Evolutionary conservation across 1,140 invertebrate genomes (phyloP), one percentile per base, ranked within the genome.

Genomic region (Euwallacea similis): DNA sequence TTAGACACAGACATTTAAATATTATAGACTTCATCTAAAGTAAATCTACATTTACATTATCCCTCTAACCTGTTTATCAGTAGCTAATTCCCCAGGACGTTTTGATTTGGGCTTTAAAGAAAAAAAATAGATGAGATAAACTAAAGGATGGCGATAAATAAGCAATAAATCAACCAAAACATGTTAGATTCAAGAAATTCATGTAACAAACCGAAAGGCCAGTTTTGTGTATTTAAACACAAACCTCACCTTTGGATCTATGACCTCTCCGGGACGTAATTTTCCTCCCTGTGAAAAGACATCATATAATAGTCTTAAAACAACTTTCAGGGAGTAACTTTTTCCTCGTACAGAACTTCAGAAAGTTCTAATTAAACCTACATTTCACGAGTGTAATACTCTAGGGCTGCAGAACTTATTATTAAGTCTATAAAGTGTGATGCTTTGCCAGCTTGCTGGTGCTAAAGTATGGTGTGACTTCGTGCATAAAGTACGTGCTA

Each of bases 201-300:
- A 77, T 76, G 71, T 71, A 61, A 47, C 60, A 74, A 66, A 66
- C 71, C 71, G 72, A 75, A 73, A 81, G 82, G 85, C 85, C 86
- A 85, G 85, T 83, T 87, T 86, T 86, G 85, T 87, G 86, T 86
- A 83, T 83, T 81, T 66, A 21, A 84, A 86, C 86, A 86, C 86
- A 87, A 87, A 86, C 85, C 88, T 88, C 89, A 91, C 90, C 89
- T 91, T 90, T 83, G 83, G 83, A 83, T 91, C 90, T 81, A 88
- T 86, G 82, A 91, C 87, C 84, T 92, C 90, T 84, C 90, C 90
- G 81, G 90, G 90, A 81, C 90, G 89, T 84, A 91, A 89, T 85
- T 86, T 89, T 85, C 80, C 80, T 77, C 77, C 80, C 80, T 81
- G 79, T 74, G 68, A 76, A 69, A 76, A 69, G 59, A 70, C 53